Base-by-base conservation (phyloP, 1,140 invertebrate species). In the Drosophila rhopaloa region DNA sequence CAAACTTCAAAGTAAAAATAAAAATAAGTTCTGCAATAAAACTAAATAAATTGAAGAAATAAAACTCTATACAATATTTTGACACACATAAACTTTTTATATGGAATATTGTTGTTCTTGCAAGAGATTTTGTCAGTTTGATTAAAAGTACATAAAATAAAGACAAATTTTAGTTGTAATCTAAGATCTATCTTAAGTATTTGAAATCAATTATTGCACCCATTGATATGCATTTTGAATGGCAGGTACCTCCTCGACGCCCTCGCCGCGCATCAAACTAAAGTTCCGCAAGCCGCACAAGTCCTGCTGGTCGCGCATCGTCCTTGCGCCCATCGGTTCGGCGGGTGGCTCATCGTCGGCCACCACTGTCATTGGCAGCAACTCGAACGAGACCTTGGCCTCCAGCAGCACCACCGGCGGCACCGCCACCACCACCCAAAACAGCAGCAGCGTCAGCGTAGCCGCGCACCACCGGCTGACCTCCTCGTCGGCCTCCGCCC, bases 221-320 rank as follows among this genome's bases (percentile, higher is more conserved):
- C 19, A 24, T 24, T 24, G 24, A 24, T 24, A 24, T 24, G 24
- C 24, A 24, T 40, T 40, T 6, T 2, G 2, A 0, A 2, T 24
- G 8, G 0, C 10, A 68, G 79, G 62, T 37, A 75, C 78, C 14
- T 84, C 85, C 14, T 92, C 91, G 9, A 91, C 90, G 13, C 91
- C 91, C 16, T 92, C 91, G 50, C 91, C 91, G 14, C 88, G 91
- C 40, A 92, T 89, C 24, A 92, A 92, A 50, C 75, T 81, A 16
- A 92, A 92, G 54, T 92, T 90, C 65, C 85, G 91, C 10, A 92
- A 92, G 53, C 91, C 91, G 5, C 86, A 91, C 51, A 92, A 92
- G 44, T 91, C 86, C 54, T 81, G 85, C 59, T 91, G 90, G 90
- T 86, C 84, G 14, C 91, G 90, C 53, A 91, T 85, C 48, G 81